Percentiles rank a stretch among this genome's conserved stretches.
Evolutionary conservation across 2,888 invertebrate genomes (phyloP).

Genomic region (Acronicta alni): DNA sequence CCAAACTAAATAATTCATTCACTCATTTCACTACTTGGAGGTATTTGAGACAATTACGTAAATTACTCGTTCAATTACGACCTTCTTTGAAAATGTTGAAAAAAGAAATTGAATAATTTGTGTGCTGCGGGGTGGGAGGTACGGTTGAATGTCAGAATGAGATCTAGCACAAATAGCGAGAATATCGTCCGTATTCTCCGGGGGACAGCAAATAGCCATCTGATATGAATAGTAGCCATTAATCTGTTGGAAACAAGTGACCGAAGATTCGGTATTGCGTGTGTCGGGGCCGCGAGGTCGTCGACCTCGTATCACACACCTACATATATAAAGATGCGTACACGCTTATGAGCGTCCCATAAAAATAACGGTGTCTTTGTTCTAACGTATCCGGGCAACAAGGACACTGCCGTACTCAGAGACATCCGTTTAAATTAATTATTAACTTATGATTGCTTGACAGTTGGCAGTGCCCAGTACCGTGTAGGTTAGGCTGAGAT

Average conservation of each 20-base stretch:
- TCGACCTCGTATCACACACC: constrained; percentile 50
- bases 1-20: constrained; percentile 2
- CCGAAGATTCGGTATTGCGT: constrained; percentile 61
- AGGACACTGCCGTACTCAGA: background rate
- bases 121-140: background rate
- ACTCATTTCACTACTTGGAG: constrained; percentile 27
- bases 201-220: constrained; percentile 63
- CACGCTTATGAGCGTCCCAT: constrained; percentile 49
- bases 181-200: constrained; percentile 47
- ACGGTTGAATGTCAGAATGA: constrained; percentile 21
- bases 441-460: background rate
- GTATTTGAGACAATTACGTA: constrained; percentile 50
- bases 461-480: no score
- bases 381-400: constrained; percentile 40
- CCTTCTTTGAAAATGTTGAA: constrained; percentile 32
- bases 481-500: no score
- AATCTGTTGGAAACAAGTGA: constrained; percentile 70
- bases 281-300: constrained; percentile 53
- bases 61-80: constrained; percentile 42
- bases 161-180: constrained; percentile 56
- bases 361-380: constrained; percentile 61
- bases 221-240: constrained; percentile 68
- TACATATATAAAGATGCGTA: constrained; percentile 53
- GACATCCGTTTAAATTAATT: background rate
- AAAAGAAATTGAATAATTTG: constrained; percentile 43